Conservation (phyloP, 2,888 invertebrate genomes). For the Stenodema calcarata region DNA sequence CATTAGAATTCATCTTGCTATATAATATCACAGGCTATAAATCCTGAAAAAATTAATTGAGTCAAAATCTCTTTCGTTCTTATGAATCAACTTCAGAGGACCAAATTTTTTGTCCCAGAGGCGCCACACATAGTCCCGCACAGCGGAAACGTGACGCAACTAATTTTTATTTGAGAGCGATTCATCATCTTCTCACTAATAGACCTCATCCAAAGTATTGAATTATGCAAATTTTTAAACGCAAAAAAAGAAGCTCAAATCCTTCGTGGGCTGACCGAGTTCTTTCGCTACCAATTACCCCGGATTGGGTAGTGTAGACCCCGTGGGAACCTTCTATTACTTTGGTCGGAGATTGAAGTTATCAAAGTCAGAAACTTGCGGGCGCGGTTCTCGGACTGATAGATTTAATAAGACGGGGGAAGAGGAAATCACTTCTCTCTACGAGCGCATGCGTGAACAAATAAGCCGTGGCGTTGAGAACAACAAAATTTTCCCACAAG, state of each 20-base stretch:
- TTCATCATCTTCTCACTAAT: not conserved
- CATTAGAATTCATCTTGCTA: no score
- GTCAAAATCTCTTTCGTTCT: no score
- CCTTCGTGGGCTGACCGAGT: not conserved
- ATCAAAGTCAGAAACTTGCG: not conserved
- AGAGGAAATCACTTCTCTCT: not conserved
- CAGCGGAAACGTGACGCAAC: not conserved
- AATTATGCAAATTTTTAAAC: conserved; percentile 31
- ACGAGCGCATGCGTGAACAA: not conserved
- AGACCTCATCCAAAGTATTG: conserved; percentile 35
- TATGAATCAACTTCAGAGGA: no score
- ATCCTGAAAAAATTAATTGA: no score
- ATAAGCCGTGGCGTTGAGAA: not conserved
- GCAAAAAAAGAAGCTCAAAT: not conserved
- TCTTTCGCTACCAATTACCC: conserved; percentile 30
- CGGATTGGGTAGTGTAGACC: not conserved
- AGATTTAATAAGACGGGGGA: not conserved
- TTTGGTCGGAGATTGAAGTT: not conserved
- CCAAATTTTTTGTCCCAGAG: not conserved
- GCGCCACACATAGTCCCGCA: not conserved
- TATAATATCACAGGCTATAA: no score
- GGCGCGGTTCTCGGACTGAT: not conserved
- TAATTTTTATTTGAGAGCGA: not conserved
- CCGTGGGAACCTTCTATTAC: conserved; percentile 31
- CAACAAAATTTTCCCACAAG: not conserved